phyloP scores from a whole-genome alignment of 2,888 invertebrate species.

The Loripinus fragilis region DNA sequence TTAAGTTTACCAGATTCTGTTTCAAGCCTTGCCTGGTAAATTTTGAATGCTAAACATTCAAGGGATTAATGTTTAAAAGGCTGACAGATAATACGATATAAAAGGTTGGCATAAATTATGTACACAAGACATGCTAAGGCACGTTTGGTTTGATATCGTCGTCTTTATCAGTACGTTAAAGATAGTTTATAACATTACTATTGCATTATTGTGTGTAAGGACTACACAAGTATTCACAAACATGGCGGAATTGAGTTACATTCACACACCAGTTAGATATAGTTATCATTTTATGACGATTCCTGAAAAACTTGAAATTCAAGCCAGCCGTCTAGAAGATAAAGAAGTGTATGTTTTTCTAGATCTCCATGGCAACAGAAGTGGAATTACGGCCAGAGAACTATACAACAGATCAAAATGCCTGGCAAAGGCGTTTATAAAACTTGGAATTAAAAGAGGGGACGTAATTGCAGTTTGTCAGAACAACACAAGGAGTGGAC shows the following conservation, averaged over 20 bases:
- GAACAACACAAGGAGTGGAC: slow-evolving; percentile 28
- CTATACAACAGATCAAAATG: slow-evolving; percentile 5
- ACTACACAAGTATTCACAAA: not conserved
- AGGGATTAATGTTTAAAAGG: too few relatives aligned
- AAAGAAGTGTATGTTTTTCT: slow-evolving; percentile 44
- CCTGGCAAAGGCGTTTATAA: slow-evolving; percentile 29
- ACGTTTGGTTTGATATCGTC: too few relatives aligned
- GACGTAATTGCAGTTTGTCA: slow-evolving; percentile 40
- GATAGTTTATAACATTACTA: too few relatives aligned
- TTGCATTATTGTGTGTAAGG: too few relatives aligned
- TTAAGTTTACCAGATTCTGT: too few relatives aligned
- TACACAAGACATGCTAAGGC: too few relatives aligned
- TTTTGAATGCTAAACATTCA: too few relatives aligned
- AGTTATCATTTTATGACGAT: slow-evolving; percentile 27
- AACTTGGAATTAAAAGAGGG: slow-evolving; percentile 38
- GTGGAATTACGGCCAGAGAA: slow-evolving; percentile 19
- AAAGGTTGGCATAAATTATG: too few relatives aligned
- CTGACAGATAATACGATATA: too few relatives aligned
- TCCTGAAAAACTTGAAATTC: slow-evolving; percentile 18
- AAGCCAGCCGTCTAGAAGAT: slow-evolving; percentile 23
- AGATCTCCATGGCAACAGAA: slow-evolving; percentile 27
- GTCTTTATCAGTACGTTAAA: too few relatives aligned
- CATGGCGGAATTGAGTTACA: slow-evolving; percentile 24
- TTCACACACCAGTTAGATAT: slow-evolving; percentile 26
- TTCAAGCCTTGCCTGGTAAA: too few relatives aligned